Evolutionary conservation across 2,888 invertebrate genomes (phyloP).

Genomic region (Cerastis rubricosa): DNA sequence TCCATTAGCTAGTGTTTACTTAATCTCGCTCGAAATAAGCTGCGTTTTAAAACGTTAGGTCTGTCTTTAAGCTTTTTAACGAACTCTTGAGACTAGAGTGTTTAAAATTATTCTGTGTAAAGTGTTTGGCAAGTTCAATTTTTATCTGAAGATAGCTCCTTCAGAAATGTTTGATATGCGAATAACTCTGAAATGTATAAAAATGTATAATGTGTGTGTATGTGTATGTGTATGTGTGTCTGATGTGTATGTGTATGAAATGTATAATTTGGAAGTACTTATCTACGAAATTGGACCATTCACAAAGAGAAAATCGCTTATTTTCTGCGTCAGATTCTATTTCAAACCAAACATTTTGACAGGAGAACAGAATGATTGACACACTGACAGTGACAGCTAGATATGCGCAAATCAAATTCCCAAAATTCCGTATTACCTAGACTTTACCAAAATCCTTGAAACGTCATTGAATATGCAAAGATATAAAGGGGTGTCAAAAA

Average conservation of each 20-base stretch:
- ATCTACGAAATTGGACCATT: background rate
- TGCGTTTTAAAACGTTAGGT: slow-evolving; percentile 51
- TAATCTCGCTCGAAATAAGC: slow-evolving; percentile 56
- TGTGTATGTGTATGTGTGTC: too few species aligned
- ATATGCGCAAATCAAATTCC: background rate
- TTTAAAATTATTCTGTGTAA: slow-evolving; percentile 40
- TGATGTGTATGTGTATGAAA: too few species aligned
- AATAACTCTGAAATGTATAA: background rate
- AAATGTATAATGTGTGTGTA: too few species aligned
- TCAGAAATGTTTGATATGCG: background rate
- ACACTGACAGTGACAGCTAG: background rate
- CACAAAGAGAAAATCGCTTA: background rate
- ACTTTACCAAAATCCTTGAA: slow-evolving; percentile 5
- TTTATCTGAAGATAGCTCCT: background rate
- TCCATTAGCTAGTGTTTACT: slow-evolving; percentile 55
- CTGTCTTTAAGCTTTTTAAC: slow-evolving; percentile 52
- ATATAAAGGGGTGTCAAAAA: slow-evolving; percentile 39
- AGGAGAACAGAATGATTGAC: background rate
- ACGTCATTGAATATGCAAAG: slow-evolving; percentile 48
- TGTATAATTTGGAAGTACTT: background rate
- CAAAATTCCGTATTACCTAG: background rate
- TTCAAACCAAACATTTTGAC: background rate
- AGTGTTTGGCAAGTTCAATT: slow-evolving; percentile 24
- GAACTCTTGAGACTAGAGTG: slow-evolving; percentile 38
- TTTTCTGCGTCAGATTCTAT: background rate